Conservation (phyloP, 2,797 vertebrate species). For the Alfaro cultratus region DNA sequence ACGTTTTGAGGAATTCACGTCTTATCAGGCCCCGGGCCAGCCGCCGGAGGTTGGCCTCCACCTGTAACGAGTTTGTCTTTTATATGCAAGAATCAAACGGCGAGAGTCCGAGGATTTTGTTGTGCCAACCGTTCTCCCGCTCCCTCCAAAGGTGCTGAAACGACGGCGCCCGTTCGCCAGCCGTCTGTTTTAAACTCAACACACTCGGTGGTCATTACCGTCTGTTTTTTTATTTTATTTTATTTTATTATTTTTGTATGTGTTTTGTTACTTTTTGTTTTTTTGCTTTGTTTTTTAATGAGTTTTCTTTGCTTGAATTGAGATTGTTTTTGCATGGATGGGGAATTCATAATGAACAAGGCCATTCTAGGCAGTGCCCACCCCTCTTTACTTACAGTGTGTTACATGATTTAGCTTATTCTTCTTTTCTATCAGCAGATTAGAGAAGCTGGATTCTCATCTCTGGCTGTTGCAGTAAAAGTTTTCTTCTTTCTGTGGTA, state of each 20-base stretch:
- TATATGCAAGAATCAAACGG: constrained; percentile 39
- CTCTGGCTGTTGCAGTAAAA: constrained; percentile 21
- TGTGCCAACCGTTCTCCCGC: constrained; percentile 64
- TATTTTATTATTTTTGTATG: constrained; percentile 43
- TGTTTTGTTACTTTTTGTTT: constrained; percentile 7
- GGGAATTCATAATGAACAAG: constrained; percentile 63
- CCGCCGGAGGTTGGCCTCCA: constrained; percentile 17
- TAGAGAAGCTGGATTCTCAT: constrained; percentile 43
- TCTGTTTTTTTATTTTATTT: constrained; percentile 53
- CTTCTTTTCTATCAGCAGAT: constrained; percentile 21
- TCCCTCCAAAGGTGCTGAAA: constrained; percentile 56
- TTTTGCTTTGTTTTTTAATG: constrained; percentile 4
- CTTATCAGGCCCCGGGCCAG: constrained; percentile 11
- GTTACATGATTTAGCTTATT: constrained; percentile 31
- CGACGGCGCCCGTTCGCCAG: constrained; percentile 28
- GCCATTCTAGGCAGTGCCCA: constrained; percentile 78
- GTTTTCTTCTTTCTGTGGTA: constrained; percentile 44
- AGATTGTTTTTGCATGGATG: constrained; percentile 43
- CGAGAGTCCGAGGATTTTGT: constrained; percentile 28
- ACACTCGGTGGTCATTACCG: constrained; percentile 32
- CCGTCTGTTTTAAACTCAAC: constrained; percentile 33
- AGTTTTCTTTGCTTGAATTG: constrained; percentile 46
- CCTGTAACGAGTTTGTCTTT: constrained; percentile 24
- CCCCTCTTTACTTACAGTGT: constrained; percentile 35
- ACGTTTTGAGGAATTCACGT: constrained; percentile 39